Conservation (phyloP, 2,113 vertebrate genomes). For the Sula dactylatra region DNA sequence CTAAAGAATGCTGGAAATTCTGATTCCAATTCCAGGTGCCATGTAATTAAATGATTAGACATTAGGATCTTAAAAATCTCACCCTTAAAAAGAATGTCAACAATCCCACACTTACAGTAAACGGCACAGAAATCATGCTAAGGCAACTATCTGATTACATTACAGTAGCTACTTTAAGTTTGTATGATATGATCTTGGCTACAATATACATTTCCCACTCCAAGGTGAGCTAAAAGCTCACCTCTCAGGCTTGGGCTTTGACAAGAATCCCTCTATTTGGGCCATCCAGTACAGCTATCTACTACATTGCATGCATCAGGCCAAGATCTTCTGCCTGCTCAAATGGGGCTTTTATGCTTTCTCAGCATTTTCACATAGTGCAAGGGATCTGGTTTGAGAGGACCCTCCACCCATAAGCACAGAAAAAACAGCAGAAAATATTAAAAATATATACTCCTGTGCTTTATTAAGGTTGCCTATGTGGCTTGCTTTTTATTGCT, state of each 20-base stretch:
- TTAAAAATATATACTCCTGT: background rate
- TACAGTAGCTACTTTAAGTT: background rate
- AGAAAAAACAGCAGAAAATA: background rate
- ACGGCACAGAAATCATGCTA: background rate
- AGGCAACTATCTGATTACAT: background rate
- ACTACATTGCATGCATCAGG: background rate
- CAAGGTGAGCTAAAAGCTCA: background rate
- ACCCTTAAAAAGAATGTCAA: background rate
- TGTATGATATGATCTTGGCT: background rate
- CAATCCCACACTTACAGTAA: background rate
- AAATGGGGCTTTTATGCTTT: background rate
- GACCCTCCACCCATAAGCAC: background rate
- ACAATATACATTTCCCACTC: background rate
- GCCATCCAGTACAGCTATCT: no score
- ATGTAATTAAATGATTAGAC: background rate
- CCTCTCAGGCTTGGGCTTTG: background rate
- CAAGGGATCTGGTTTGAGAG: background rate
- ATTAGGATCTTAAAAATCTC: background rate
- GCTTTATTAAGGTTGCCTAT: background rate
- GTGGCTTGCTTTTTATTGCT: background rate
- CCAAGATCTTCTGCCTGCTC: background rate
- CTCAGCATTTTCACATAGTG: background rate
- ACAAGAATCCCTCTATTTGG: background rate
- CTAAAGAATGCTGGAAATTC: background rate
- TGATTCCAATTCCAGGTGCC: background rate